Conservation (phyloP, 2,113 vertebrate species). For the Papio anubis region DNA sequence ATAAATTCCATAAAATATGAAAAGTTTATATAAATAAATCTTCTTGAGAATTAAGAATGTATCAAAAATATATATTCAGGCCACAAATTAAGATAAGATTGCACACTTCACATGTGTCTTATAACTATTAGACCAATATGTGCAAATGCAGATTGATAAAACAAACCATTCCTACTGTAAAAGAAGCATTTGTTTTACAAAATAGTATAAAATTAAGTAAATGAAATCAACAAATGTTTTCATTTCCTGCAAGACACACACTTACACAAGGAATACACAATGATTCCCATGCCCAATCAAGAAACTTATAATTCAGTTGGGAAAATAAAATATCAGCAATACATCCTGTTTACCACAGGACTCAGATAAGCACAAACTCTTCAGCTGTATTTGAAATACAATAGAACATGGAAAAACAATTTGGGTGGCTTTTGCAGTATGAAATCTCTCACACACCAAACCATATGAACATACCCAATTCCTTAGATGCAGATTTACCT, state of each 20-base stretch:
- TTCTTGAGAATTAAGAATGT: neutral
- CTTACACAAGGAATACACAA: neutral
- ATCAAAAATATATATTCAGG: neutral
- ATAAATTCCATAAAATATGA: constrained; percentile 6
- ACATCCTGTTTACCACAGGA: neutral
- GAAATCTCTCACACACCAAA: neutral
- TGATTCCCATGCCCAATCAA: neutral
- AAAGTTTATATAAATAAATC: neutral
- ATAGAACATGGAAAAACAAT: neutral
- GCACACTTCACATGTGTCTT: neutral
- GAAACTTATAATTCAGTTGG: constrained; percentile 13
- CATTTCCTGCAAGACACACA: constrained; percentile 14
- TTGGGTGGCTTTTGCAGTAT: neutral
- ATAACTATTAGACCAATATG: neutral
- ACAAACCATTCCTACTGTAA: constrained; percentile 15
- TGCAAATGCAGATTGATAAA: neutral
- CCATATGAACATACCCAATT: neutral
- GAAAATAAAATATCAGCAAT: neutral
- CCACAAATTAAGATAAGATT: neutral
- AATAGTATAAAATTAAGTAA: constrained; percentile 42
- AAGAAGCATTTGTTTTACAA: constrained; percentile 31
- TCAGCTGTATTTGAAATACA: neutral
- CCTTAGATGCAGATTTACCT: neutral
- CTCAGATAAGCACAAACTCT: neutral
- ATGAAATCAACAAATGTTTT: constrained; percentile 31